A percentile compares a stretch with the other conserved stretches of the same genome.
phyloP scores from a whole-genome alignment of 2,797 vertebrate species.

The Catamblyrhynchus diadema region DNA sequence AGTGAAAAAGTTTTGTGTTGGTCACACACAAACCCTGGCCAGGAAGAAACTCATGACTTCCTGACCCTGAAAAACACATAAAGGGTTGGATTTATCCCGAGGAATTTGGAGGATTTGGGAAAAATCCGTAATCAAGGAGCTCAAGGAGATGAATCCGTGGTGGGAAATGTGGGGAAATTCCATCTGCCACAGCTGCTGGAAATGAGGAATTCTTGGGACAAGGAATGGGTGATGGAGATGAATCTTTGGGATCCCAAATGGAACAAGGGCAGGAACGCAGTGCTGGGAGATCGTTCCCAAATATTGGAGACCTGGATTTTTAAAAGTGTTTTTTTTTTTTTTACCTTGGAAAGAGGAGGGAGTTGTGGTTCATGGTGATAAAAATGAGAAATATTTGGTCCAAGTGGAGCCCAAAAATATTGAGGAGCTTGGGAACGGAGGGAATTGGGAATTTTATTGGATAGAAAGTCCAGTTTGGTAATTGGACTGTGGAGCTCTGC shows the following conservation, averaged over 20 bases:
- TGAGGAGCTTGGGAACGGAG: background rate
- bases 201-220: background rate
- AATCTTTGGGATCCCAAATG: background rate
- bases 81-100: background rate
- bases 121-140: fast-evolving
- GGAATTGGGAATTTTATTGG: background rate
- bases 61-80: too few relatives aligned
- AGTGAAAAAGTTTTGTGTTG: background rate
- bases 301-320: background rate
- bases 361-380: background rate
- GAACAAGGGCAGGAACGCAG: background rate
- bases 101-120: background rate
- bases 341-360: too few relatives aligned
- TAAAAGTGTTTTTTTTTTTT: fast-evolving
- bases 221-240: background rate
- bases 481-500: background rate
- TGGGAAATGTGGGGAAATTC: background rate
- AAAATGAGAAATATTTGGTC: background rate
- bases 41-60: background rate
- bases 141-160: background rate
- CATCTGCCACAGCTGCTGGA: background rate
- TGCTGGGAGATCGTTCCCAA: background rate
- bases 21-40: background rate
- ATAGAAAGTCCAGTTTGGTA: background rate
- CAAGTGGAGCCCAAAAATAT: background rate